Evolutionary conservation across 1,140 invertebrate genomes (phyloP), one percentile per base, ranked within the genome.

Genomic region (Akabosia matsudoensis): DNA sequence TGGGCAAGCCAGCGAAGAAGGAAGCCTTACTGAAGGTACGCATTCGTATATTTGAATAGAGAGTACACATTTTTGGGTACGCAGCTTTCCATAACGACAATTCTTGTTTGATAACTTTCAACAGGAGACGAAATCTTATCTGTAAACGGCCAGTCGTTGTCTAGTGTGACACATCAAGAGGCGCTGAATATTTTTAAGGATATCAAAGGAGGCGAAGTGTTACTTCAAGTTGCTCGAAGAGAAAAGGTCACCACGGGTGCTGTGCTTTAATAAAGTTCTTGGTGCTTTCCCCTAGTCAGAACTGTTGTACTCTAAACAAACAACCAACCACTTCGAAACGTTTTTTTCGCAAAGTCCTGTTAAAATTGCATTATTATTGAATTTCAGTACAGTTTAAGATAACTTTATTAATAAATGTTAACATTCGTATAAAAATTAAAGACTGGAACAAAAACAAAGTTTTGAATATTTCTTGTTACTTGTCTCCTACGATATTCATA

Each of bases 1-100:
- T 82, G 94, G 95, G 26, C 92, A 96, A 84, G 93, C 94, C 74
- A 90, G 93, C 54, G 92, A 95, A 83, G 91, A 92, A 86, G 93
- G 93, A 56, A 89, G 89, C 85, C 86, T 97, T 75, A 90, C 89
- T 86, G 93, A 93, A 87, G 92, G 93, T 92, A 45, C 18, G 83
- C 83, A 26, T 14, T 51, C 16, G 14, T 10, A 45, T 45, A 45
- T 45, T 10, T 45, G n/a, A n/a, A 45, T 45, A 45, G 18, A 7
- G 18, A 10, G 37, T 45, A 45, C 37, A 45, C 37, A 45, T 45
- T 10, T 45, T 45, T n/a, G n/a, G n/a, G n/a, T n/a, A n/a, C n/a
- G n/a, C n/a, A n/a, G n/a, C n/a, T n/a, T n/a, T n/a, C n/a, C n/a
- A n/a, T n/a, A n/a, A n/a, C n/a, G n/a, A n/a, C n/a, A n/a, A n/a